Evolutionary conservation across 2,113 vertebrate genomes (phyloP), one percentile per base, ranked within the genome.

Genomic region (Bettongia penicillata): DNA sequence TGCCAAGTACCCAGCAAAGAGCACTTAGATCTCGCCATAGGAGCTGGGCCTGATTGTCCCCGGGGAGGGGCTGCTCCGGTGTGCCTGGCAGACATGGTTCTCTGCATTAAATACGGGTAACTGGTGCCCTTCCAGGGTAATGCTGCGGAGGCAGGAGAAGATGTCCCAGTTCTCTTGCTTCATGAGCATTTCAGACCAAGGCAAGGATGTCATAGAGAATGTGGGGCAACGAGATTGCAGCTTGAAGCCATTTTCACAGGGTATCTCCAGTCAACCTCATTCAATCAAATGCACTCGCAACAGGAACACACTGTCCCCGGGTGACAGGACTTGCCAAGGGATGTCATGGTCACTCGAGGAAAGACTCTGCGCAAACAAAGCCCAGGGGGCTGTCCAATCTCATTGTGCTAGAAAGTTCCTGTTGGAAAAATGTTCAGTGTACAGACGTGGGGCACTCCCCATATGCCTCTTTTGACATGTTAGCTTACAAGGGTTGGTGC

Each of bases 181-280:
- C 2, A 0, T 0, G 8, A 0, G 0, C 9, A 0, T 28, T 28
- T 16, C n/a, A 89, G 11, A n/a, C 37, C 28, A 47, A 50, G 47
- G 28, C 0, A n/a, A 77, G 12, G 5, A 1, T 14, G 22, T 91
- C 84, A 11, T 51, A 28, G 77, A 90, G n/a, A 91, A 10, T 51
- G 16, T 2, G 49, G 77, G 48, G 55, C 55, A 68, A 23, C 14
- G 24, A 91, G 19, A 22, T 4, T 47, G 50, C 47, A 28, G 61
- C 25, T 37, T 24, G 3, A 48, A 57, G 84, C n/a, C 3, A 28
- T 8, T 51, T 53, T 49, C 7, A 2, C 12, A 1, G 37, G 55
- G 31, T 14, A 16, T 37, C 53, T 16, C 5, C 31, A 22, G 68
- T 43, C 68, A n/a, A 43, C 68, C 68, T 43, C 68, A 77, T 77